phyloP scores from a whole-genome alignment of 92 coral and sea anemone species.

The Palythoa grandiflora region DNA sequence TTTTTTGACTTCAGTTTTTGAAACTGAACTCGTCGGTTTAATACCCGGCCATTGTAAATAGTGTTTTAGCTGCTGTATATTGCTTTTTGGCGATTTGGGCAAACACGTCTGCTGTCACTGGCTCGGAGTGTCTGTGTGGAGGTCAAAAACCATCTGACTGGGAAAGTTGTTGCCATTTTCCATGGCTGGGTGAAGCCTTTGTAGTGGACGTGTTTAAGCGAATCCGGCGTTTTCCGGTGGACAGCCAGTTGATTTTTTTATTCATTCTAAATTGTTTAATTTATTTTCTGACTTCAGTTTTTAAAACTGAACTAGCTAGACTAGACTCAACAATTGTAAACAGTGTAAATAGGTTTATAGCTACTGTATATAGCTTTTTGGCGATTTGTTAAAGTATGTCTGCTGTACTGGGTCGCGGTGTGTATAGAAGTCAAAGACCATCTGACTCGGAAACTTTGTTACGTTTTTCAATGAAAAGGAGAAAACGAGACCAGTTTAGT shows the following conservation, averaged over 20 bases:
- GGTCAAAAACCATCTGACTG: not conserved
- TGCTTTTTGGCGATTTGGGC: not conserved
- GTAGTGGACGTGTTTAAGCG: not conserved
- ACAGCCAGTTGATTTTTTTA: no score
- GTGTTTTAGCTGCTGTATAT: not conserved
- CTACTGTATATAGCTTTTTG: not conserved
- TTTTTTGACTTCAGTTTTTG: no score
- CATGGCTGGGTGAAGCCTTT: not conserved
- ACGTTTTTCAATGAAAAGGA: not conserved
- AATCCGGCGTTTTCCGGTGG: no score
- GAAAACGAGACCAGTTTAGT: not conserved
- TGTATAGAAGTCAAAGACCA: not conserved
- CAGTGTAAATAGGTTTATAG: not conserved
- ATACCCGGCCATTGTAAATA: not conserved
- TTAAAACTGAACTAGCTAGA: not conserved
- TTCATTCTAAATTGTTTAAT: no score
- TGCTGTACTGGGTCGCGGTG: not conserved
- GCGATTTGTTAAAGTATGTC: not conserved
- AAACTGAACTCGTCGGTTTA: not conserved
- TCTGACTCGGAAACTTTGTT: not conserved
- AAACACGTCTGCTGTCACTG: not conserved
- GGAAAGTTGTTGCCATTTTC: not conserved
- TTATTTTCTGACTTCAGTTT: no score
- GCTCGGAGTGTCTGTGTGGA: not conserved
- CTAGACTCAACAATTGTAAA: not conserved